phyloP scores from a whole-genome alignment of 2,888 invertebrate species.

The Formica aserva region DNA sequence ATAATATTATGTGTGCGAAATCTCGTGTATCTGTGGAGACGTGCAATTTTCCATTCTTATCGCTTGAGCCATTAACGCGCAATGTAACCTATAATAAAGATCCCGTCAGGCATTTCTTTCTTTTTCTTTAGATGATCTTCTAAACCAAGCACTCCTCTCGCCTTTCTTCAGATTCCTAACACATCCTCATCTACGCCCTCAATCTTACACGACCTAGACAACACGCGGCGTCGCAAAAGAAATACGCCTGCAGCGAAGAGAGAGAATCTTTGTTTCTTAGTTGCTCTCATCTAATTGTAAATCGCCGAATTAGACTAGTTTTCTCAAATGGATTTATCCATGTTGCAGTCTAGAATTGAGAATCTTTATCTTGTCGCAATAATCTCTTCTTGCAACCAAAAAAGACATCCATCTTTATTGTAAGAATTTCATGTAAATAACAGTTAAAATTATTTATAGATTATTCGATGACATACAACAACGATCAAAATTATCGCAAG shows the following conservation, averaged over 20 bases:
- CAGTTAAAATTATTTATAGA: not conserved
- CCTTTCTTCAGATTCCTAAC: constrained; percentile 62
- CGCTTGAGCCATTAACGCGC: not conserved
- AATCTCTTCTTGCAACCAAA: not conserved
- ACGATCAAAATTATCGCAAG: not conserved
- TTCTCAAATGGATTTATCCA: not conserved
- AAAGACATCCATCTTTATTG: not conserved
- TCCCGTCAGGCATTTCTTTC: constrained; percentile 26
- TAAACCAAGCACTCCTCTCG: constrained; percentile 59
- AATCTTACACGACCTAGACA: constrained; percentile 71
- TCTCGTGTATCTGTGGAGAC: not conserved
- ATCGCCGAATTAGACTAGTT: not conserved
- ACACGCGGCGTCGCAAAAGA: constrained; percentile 48
- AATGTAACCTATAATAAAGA: constrained; percentile 19
- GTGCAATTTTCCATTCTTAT: constrained; percentile 22
- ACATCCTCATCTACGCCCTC: constrained; percentile 56
- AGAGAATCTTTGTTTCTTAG: not conserved
- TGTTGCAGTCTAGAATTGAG: no score
- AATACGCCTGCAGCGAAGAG: not conserved
- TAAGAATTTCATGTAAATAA: not conserved
- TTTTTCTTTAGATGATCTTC: constrained; percentile 15
- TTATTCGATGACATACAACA: not conserved
- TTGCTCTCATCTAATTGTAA: not conserved
- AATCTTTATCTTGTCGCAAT: not conserved
- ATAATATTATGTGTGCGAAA: not conserved